These are phyloP conservation scores for Nematolebias whitei DNA, from an alignment of 2,113 vertebrate species.

Conservation along the genomic window DNA sequence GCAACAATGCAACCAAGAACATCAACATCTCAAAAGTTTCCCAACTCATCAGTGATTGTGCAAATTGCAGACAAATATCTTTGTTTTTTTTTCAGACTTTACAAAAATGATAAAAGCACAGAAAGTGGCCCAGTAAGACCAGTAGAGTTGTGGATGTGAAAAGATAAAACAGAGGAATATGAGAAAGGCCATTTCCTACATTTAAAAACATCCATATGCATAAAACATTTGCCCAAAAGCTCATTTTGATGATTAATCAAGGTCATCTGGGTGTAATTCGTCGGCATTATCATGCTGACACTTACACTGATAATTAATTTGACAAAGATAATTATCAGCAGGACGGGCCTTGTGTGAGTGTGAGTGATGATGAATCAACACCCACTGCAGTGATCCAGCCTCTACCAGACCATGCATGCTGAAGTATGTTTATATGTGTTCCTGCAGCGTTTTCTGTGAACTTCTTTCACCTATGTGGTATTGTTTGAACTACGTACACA, in stretches of 20 bases:
- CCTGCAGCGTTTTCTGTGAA: constrained; percentile 26
- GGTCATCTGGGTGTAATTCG: constrained; percentile 72
- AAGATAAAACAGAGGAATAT: constrained; percentile 43
- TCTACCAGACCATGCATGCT: constrained; percentile 28
- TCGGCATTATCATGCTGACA: constrained; percentile 61
- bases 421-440: constrained; percentile 23
- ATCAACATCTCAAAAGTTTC: no score
- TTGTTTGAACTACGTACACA: constrained; percentile 9
- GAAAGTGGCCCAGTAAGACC: neutral
- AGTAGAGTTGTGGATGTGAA: constrained; percentile 9
- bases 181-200: constrained; percentile 30
- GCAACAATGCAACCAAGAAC: no score
- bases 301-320: constrained; percentile 70
- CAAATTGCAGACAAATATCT: constrained; percentile 19
- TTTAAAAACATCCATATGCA: constrained; percentile 36
- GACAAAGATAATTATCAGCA: constrained; percentile 72
- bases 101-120: constrained; percentile 12
- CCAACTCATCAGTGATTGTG: no score
- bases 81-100: constrained; percentile 30
- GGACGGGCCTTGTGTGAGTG: constrained; percentile 56
- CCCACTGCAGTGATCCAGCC: constrained; percentile 46
- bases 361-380: constrained; percentile 67
- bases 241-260: constrained; percentile 71
- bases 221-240: constrained; percentile 57
- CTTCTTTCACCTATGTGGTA: constrained; percentile 6